Evolutionary conservation across 1,140 invertebrate genomes (phyloP).

Genomic region (Aphaenogaster rudis): DNA sequence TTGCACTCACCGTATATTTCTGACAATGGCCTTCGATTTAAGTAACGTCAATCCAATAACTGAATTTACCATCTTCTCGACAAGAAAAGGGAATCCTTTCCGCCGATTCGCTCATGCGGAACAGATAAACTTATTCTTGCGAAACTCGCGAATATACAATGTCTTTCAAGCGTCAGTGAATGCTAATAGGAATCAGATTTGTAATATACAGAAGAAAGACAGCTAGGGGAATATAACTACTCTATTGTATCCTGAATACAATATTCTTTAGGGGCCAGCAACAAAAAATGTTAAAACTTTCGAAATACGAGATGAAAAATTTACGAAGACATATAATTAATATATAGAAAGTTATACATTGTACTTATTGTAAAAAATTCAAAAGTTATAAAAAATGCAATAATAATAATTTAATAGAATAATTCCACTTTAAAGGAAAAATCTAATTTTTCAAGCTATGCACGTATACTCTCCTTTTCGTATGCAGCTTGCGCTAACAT

Average conservation of each 20-base stretch:
- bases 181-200: not conserved
- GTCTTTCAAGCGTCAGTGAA: not conserved
- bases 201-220: not conserved
- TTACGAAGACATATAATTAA: not conserved
- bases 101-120: not conserved
- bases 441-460: constrained; percentile 22
- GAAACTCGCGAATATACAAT: not conserved
- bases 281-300: not conserved
- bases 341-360: not conserved
- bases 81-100: not conserved
- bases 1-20: not conserved
- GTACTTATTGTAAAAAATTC: not conserved
- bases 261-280: not conserved
- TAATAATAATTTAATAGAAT: constrained; percentile 5
- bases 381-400: not conserved
- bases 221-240: not conserved
- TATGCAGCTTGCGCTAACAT: not conserved
- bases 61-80: not conserved
- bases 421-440: not conserved
- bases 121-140: constrained; percentile 28
- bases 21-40: not conserved
- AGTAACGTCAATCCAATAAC: not conserved
- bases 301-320: not conserved
- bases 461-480: constrained; percentile 18
- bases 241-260: not conserved